Conservation (phyloP, 2,113 vertebrate species). For the Saccopteryx leptura region DNA sequence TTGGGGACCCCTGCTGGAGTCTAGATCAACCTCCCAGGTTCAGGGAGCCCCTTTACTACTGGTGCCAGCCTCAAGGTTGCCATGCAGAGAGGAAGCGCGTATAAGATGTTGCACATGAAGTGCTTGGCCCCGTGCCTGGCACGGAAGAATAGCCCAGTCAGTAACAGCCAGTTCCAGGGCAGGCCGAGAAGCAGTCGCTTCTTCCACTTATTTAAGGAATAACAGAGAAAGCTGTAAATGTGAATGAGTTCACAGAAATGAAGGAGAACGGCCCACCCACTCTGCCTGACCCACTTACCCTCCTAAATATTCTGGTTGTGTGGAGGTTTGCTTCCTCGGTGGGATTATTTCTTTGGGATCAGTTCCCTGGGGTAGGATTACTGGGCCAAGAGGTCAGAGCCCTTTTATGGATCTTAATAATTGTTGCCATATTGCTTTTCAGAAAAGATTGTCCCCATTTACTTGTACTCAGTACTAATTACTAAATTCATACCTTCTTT, state of each 20-base stretch:
- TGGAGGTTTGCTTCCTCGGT: background rate
- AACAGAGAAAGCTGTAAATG: background rate
- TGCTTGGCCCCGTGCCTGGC: background rate
- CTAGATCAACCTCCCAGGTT: background rate
- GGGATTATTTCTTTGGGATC: background rate
- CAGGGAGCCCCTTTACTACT: background rate
- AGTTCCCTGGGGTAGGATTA: background rate
- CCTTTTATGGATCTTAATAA: background rate
- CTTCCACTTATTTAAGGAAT: background rate
- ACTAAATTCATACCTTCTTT: background rate
- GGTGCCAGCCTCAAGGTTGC: background rate
- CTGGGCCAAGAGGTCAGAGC: background rate
- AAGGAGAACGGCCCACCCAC: background rate
- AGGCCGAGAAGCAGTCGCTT: background rate
- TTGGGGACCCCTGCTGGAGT: background rate
- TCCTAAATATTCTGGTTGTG: background rate
- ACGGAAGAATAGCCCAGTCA: background rate
- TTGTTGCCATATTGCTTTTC: background rate
- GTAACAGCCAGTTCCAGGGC: background rate
- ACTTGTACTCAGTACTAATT: background rate
- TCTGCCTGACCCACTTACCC: background rate
- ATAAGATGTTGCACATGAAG: rapidly evolving
- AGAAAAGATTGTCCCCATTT: background rate
- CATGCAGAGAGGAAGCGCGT: background rate
- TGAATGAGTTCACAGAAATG: background rate